Evolutionary conservation across 2,888 invertebrate species (phyloP).

Genomic region (Spilosoma lubricipeda): DNA sequence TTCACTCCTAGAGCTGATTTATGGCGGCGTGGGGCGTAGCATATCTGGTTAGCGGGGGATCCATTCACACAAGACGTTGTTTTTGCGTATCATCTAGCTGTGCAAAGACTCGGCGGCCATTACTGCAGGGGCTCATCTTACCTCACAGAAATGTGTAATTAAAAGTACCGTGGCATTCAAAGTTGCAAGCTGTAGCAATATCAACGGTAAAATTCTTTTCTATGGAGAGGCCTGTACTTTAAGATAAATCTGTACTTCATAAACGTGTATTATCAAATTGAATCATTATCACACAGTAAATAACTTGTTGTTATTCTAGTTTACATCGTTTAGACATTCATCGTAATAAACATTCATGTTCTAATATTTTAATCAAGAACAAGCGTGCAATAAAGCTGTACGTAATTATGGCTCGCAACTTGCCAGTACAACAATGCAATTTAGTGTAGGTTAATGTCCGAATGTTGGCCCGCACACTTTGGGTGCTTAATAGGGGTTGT

Average conservation of each 20-base stretch:
- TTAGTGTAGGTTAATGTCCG: conserved; percentile 63
- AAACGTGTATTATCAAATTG: neutral
- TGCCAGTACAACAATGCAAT: conserved; percentile 63
- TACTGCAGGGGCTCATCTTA: neutral
- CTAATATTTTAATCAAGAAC: conserved; percentile 39
- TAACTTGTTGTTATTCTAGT: neutral
- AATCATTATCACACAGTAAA: neutral
- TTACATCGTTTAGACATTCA: neutral
- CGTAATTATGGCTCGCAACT: conserved; percentile 47
- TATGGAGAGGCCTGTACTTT: too few relatives aligned
- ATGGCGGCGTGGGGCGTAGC: neutral
- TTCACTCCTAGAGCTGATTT: neutral
- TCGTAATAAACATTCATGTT: conserved; percentile 13
- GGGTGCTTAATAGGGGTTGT: conserved; percentile 55
- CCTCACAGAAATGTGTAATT: neutral
- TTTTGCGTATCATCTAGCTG: neutral
- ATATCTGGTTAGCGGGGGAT: neutral
- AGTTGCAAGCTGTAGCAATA: neutral
- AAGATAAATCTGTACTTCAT: too few relatives aligned
- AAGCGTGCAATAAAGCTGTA: conserved; percentile 29
- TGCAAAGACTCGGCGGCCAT: neutral
- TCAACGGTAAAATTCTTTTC: neutral
- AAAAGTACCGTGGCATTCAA: neutral
- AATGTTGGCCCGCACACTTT: conserved; percentile 62
- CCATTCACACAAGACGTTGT: neutral